Percentiles rank a stretch among this genome's conserved stretches.
These are phyloP conservation scores for Gallinago media DNA, from an alignment of 2,113 vertebrate species.

Conservation along the genomic window DNA sequence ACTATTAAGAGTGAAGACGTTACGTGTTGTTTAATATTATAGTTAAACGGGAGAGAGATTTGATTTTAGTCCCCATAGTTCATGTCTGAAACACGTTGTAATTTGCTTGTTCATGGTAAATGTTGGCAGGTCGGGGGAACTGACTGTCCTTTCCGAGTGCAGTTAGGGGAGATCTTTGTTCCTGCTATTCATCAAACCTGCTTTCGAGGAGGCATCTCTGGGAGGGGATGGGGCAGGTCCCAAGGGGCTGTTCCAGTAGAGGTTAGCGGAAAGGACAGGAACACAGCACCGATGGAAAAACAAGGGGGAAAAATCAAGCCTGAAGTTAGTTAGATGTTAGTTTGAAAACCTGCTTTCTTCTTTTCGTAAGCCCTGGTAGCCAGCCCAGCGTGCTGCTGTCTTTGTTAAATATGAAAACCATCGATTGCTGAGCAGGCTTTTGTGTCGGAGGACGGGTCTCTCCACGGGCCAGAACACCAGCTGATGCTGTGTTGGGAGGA, in stretches of 20 bases:
- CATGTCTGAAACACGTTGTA: constrained; percentile 21
- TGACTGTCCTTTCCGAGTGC: constrained; percentile 19
- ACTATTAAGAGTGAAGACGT: constrained; percentile 32
- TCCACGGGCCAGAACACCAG: constrained; percentile 5
- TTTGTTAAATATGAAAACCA: constrained; percentile 43
- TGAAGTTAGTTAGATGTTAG: not conserved
- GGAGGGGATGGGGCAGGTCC: not conserved
- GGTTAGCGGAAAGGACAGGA: not conserved
- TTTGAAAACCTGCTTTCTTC: constrained; percentile 34
- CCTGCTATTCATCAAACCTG: not conserved
- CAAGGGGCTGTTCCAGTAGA: not conserved
- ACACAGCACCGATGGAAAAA: not conserved
- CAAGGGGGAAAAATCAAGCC: not conserved
- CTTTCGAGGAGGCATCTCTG: not conserved
- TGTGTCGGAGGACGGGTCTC: constrained; percentile 30
- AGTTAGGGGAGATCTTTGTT: constrained; percentile 31
- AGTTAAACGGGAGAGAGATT: constrained; percentile 42
- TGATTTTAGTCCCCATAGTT: constrained; percentile 54
- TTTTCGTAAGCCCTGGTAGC: constrained; percentile 38
- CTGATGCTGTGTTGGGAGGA: constrained; percentile 24
- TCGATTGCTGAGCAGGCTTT: constrained; percentile 52
- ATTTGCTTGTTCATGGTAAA: constrained; percentile 43
- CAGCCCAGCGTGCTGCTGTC: not conserved
- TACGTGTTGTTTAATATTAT: constrained; percentile 60
- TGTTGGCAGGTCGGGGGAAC: constrained; percentile 19